Evolutionary conservation across 2,113 vertebrate genomes (phyloP), one percentile per base, ranked within the genome.

Genomic region (Pogonocichla stellata): DNA sequence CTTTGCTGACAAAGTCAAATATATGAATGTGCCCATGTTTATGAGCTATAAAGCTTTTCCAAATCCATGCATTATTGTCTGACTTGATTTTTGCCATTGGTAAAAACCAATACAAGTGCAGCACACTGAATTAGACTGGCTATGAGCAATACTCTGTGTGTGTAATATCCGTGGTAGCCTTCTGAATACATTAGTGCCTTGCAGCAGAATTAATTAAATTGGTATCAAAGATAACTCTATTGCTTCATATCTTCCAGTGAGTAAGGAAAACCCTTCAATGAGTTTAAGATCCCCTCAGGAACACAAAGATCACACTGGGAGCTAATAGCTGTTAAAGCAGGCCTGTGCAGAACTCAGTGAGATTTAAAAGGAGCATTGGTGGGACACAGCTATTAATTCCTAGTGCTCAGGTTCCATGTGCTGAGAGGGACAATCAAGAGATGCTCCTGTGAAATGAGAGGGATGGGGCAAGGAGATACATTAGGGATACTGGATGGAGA

Each of bases 161-260:
- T 75, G 48, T 70, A 92, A 66, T 80, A 80, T 45, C 77, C 51
- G 3, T 34, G 38, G 81, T 81, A 94, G 85, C 90, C 95, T 50
- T 90, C 91, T 65, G 77, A 96, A 95, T 94, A 94, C 77, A 95
- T 97, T 66, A 95, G 31, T 85, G 74, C 48, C 77, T 40, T 48
- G 43, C 56, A 95, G 60, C 72, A 83, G 86, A 95, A 96, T 93
- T 97, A 96, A 97, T 97, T 95, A 93, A 97, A 92, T 69, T 47
- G 80, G 43, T 47, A 88, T 94, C 69, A 96, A 60, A 96, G 87
- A 95, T 82, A 91, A 73, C 90, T 96, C 42, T 54, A 25, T 91
- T 94, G 65, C 70, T 97, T 94, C 93, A 72, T 87, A 96, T 92
- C 95, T 93, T 77, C 29, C 24, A 82, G 28, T n/a, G 57, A 94